Base-by-base conservation (phyloP, 35 echinoderm and acorn worm species). In the Apostichopus parvimensis region DNA sequence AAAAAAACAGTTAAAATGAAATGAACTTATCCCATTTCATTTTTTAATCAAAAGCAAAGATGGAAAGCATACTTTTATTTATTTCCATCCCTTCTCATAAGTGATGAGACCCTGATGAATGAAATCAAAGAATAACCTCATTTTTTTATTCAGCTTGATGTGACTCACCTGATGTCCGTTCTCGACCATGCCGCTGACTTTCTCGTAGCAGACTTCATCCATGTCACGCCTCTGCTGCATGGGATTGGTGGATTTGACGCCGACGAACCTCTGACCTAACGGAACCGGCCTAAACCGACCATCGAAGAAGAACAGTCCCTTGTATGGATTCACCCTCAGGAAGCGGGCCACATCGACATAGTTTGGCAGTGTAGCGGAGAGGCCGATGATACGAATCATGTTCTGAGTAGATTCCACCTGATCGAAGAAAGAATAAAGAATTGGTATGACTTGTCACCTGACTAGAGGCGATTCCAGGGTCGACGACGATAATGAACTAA, bases 151-250 rank as follows among this genome's bases (percentile, higher is more conserved):
- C 34, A 45, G 34, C 34, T 45, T 45, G 34, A 45, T 70, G 18
- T 8, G 25, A 8, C 87, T 53, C 82, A 98, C 97, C 94, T 98
- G 97, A 12, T 96, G 93, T 65, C 97, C 97, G 10, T 94, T 21
- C 7, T 90, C 86, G 0, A 98, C 93, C 80, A 98, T 91, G 14
- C 86, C 91, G 34, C 75, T 53, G 5, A 94, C 95, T 94, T 98
- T 98, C 77, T 98, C 97, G n/a, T 98, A 98, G 91, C 97, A 98
- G 56, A 98, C 94, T 56, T 66, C 26, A 91, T 98, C 93, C 97
- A 98, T 98, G 83, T 98, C 97, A 60, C 82, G 56, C 26, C 91
- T 75, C 83, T 94, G 94, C 89, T 96, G 94, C 82, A 94, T 93
- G n/a, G 88, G 84, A 57, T 96, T 98, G 10, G n/a, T 90, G 21